A percentile compares a stretch with the other conserved stretches of the same genome.
Conservation (phyloP, 2,888 invertebrate genomes). For the Listrodromus nycthemerus region DNA sequence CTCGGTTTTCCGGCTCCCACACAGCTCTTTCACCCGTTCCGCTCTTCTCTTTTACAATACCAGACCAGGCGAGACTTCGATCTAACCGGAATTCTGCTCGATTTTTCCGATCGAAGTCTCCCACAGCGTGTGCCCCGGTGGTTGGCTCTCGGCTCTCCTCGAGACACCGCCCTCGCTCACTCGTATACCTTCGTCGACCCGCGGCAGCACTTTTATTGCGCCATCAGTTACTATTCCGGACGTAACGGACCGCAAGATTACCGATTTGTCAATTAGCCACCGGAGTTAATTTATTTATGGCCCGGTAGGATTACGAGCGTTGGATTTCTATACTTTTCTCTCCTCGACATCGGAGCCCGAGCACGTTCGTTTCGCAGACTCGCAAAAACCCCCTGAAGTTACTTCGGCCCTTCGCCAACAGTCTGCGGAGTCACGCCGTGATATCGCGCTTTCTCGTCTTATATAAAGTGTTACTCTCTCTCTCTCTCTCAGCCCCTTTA, state of each 20-base stretch:
- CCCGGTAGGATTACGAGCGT: constrained; percentile 49
- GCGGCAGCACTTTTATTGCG: constrained; percentile 74
- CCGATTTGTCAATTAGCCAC: constrained; percentile 81
- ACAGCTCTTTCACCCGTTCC: background rate
- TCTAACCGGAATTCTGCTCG: constrained; percentile 31
- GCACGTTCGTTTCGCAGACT: constrained; percentile 24
- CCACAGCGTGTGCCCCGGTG: constrained; percentile 22
- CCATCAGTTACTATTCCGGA: constrained; percentile 76
- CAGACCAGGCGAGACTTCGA: constrained; percentile 28
- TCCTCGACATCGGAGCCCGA: constrained; percentile 35
- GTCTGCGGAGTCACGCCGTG: background rate
- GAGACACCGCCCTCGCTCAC: constrained; percentile 35
- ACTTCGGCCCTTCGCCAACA: constrained; percentile 34
- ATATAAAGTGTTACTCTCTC: constrained; percentile 14
- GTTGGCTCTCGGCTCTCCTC: constrained; percentile 13
- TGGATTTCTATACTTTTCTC: constrained; percentile 65
- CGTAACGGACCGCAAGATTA: constrained; percentile 75
- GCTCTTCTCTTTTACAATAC: background rate
- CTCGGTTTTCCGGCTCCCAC: constrained; percentile 18
- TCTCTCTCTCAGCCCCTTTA: constrained; percentile 27
- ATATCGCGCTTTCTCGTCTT: constrained; percentile 16
- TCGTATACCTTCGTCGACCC: constrained; percentile 48
- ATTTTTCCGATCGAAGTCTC: constrained; percentile 49
- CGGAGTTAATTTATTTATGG: constrained; percentile 79
- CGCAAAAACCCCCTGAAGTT: constrained; percentile 13